phyloP scores from a whole-genome alignment of 2,797 vertebrate genomes.

The Gallinago stenura region DNA sequence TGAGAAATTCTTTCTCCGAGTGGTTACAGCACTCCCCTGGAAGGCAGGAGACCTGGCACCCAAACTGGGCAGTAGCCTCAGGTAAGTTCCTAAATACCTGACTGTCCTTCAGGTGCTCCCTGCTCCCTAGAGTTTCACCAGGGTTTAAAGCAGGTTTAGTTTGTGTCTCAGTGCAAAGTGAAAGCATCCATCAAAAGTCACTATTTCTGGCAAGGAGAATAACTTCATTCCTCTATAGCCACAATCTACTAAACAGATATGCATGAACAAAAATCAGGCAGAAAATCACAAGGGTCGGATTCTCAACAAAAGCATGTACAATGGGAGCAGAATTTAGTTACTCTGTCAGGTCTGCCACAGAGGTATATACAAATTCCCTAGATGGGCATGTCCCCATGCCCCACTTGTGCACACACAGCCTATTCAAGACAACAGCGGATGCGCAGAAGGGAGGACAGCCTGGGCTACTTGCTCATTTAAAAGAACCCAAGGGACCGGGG shows the following conservation, averaged over 20 bases:
- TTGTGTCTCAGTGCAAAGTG: neutral
- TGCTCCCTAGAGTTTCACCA: neutral
- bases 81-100: neutral
- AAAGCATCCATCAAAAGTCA: neutral
- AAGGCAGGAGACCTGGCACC: neutral
- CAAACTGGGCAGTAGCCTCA: neutral
- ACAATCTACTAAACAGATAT: neutral
- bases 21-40: neutral
- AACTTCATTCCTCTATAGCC: neutral
- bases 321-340: neutral
- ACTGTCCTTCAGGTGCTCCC: neutral
- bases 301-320: neutral
- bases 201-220: neutral
- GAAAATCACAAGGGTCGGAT: neutral
- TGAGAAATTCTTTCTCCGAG: neutral
- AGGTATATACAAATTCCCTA: neutral
- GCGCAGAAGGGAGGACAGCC: neutral
- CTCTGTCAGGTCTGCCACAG: neutral
- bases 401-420: fast-evolving
- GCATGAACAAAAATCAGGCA: neutral
- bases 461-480: neutral
- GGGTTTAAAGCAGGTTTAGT: neutral
- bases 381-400: neutral
- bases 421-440: neutral
- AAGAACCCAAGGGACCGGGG: neutral